Base-by-base conservation (phyloP, 2,113 vertebrate species). In the Myanophis thanlyinensis region DNA sequence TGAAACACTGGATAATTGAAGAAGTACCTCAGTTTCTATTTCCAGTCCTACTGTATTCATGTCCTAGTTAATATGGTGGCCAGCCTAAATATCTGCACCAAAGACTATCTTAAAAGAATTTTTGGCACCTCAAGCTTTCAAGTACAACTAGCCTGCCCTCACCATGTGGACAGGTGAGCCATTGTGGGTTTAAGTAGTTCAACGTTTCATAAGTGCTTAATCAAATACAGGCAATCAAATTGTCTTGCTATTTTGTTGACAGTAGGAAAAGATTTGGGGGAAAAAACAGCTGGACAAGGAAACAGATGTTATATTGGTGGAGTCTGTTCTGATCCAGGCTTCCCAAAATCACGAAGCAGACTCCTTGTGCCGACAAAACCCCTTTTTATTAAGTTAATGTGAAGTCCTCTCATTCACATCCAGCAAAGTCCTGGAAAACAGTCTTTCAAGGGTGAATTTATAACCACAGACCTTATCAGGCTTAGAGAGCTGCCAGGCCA, bases 191-290 rank as follows among this genome's bases (percentile, higher is more conserved):
- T 96, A 15, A 98, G 98, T 95, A 97, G 98, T 94, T 98, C 98
- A 97, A 97, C 97, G 95, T 98, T 98, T 85, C 96, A 89, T 94
- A 98, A 98, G 98, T 98, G 98, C 95, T 97, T 98, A 0, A 94
- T 97, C 89, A 96, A 96, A 93, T 97, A 98, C 95, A 94, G 97
- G 95, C 98, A 98, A 96, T 98, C 98, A 96, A 96, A 93, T 94
- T 98, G 97, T 93, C 97, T 97, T 0, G 95, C 97, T 93, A 98
- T 98, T 98, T 95, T 96, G 96, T 92, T 98, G 98, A 95, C 90
- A 73, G 96, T 97, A 98, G 94, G 27, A 3, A 12, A 30, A 18
- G 4, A 9, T 13, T 84, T 6, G 44, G 46, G 92, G 44, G 94
- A 27, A 85, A 30, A 62, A 47, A 3, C 7, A 51, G 4, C 62